These are phyloP conservation scores for Calephelis virginiensis DNA, from an alignment of 1,140 invertebrate species.

Conservation along the genomic window DNA sequence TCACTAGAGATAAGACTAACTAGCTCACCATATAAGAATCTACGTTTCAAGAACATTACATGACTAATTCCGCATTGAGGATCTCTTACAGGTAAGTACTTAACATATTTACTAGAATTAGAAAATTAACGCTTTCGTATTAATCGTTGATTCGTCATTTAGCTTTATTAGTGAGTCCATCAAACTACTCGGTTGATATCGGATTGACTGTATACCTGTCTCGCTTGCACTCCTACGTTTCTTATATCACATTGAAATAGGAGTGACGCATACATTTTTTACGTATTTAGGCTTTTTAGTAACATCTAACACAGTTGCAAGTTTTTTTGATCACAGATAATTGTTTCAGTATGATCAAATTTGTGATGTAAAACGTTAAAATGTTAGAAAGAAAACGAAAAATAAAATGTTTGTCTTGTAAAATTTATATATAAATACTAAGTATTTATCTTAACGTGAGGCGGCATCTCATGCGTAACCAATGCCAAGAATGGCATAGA, in stretches of 20 bases:
- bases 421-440: conserved; percentile 37
- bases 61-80: conserved; percentile 17
- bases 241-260: not conserved
- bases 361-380: not conserved
- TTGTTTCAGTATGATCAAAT: not conserved
- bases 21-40: conserved; percentile 17
- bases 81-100: conserved; percentile 28
- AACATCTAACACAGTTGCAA: not conserved
- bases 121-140: not conserved
- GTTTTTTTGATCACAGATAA: not conserved
- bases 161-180: conserved; percentile 27
- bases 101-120: conserved; percentile 2
- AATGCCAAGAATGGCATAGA: conserved; percentile 73
- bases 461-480: conserved; percentile 50
- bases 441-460: conserved; percentile 38
- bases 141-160: conserved; percentile 10
- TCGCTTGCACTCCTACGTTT: conserved; percentile 43
- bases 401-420: not conserved
- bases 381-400: not conserved
- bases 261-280: conserved; percentile 3
- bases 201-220: conserved; percentile 37
- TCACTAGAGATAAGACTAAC: conserved; percentile 14
- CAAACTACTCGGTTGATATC: conserved; percentile 29
- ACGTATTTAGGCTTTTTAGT: not conserved
- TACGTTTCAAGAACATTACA: conserved; percentile 19